phyloP scores from a whole-genome alignment of 2,113 vertebrate species.

The Xiphophorus maculatus region DNA sequence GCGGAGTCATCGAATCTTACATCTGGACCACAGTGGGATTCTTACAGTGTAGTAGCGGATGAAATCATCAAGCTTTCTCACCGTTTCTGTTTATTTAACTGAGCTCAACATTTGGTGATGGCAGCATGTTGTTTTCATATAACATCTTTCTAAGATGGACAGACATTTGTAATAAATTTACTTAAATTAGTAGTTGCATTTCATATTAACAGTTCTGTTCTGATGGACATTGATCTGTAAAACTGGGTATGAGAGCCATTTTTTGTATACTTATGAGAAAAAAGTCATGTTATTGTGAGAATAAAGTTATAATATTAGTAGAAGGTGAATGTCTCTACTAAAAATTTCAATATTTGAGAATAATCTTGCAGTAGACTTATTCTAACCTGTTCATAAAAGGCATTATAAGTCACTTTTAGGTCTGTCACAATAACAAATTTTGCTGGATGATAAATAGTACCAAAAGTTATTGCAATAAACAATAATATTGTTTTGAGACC shows the following conservation, averaged over 20 bases:
- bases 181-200: neutral
- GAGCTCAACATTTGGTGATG: neutral
- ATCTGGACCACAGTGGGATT: conserved; percentile 19
- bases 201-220: neutral
- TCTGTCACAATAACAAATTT: too few species aligned
- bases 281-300: too few species aligned
- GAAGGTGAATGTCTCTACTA: too few species aligned
- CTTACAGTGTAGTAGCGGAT: neutral
- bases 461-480: too few species aligned
- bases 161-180: neutral
- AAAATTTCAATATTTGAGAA: too few species aligned
- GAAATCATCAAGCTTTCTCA: conserved; percentile 26
- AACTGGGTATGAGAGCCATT: neutral
- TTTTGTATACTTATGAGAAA: too few species aligned
- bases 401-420: too few species aligned
- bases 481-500: too few species aligned
- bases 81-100: neutral
- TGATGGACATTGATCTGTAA: neutral
- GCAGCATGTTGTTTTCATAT: neutral
- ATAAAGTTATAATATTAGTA: too few species aligned
- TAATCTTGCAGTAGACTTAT: too few species aligned
- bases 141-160: neutral
- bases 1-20: conserved; percentile 24
- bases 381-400: too few species aligned
- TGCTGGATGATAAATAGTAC: too few species aligned